Evolutionary conservation across 2,113 vertebrate genomes (phyloP), one percentile per base, ranked within the genome.

Genomic region (Beaufortia kweichowensis): DNA sequence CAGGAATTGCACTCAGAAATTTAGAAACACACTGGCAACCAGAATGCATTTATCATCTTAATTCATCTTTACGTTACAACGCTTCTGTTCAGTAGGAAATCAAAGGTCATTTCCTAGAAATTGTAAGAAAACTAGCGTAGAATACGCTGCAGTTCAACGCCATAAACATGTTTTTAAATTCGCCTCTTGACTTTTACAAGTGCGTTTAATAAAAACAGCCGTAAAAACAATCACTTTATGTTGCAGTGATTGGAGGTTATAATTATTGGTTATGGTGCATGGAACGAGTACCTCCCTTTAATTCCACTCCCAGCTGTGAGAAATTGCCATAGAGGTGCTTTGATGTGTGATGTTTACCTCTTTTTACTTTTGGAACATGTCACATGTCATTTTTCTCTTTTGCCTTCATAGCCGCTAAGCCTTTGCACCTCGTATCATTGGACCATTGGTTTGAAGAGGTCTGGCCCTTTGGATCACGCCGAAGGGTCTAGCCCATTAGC

Each of bases 371-470:
- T 67, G 7, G 14, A 80, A 84, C 72, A 83, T 87, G 84, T 85
- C 85, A 82, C 71, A 75, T 84, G 83, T 78, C 56, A 81, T 86
- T 85, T 84, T 79, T 83, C 71, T 82, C 56, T 21, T 76, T 78
- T 56, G 82, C 80, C 84, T 87, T 85, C 62, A 86, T 80, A 82
- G 79, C 82, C 81, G 80, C 68, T 83, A 81, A 83, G 79, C 77
- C 79, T 85, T 81, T 77, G 67, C 80, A 78, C 65, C 79, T 80
- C 67, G 66, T 78, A 81, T 73, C 62, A 41, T 74, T 66, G 65
- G 60, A 66, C 75, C 59, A 31, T 61, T 65, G 61, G 70, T 79
- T 82, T 85, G 35, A 82, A 80, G 83, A 67, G 15, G 55, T 66
- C 82, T 48, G 60, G 33, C 69, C 76, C 83, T 73, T 62, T 61